Percentiles rank a stretch among this genome's conserved stretches.
These are phyloP conservation scores for Cryptus viduatorius DNA, from an alignment of 2,888 invertebrate genomes.

Conservation along the genomic window DNA sequence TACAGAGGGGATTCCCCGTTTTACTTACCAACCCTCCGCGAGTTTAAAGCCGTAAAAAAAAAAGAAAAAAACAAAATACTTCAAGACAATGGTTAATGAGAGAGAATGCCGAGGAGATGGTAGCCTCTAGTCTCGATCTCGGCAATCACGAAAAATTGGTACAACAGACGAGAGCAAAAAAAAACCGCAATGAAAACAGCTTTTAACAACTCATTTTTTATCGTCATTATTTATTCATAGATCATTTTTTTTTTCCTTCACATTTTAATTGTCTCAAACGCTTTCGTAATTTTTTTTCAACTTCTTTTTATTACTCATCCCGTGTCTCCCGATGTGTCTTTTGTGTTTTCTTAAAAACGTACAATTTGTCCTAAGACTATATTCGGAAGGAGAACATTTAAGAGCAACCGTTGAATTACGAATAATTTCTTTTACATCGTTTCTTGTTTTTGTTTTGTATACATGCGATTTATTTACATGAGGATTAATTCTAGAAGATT, in stretches of 20 bases:
- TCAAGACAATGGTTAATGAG: slow-evolving; percentile 61
- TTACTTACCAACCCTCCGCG: slow-evolving; percentile 23
- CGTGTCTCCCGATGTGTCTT: not conserved
- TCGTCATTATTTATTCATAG: slow-evolving; percentile 12
- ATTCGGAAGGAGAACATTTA: slow-evolving; percentile 6
- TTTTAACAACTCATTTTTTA: not conserved
- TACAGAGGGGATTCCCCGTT: not conserved
- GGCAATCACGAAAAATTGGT: not conserved
- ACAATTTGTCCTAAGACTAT: slow-evolving; percentile 49
- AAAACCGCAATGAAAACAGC: not conserved
- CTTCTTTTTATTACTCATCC: slow-evolving; percentile 3
- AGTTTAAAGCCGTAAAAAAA: not conserved
- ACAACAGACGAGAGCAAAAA: not conserved
- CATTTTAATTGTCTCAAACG: not conserved
- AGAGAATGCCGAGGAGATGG: not conserved
- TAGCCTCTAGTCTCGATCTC: not conserved
- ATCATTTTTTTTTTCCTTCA: not conserved
- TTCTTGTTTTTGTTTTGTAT: not conserved
- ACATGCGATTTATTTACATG: slow-evolving; percentile 36
- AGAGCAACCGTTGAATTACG: slow-evolving; percentile 10
- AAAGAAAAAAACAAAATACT: slow-evolving; percentile 40
- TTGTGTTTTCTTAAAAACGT: slow-evolving; percentile 56
- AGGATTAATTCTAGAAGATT: slow-evolving; percentile 11
- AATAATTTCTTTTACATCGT: slow-evolving; percentile 12
- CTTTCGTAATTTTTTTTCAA: not conserved